phyloP scores from a whole-genome alignment of 1,140 invertebrate species.

The Eumeta japonica region DNA sequence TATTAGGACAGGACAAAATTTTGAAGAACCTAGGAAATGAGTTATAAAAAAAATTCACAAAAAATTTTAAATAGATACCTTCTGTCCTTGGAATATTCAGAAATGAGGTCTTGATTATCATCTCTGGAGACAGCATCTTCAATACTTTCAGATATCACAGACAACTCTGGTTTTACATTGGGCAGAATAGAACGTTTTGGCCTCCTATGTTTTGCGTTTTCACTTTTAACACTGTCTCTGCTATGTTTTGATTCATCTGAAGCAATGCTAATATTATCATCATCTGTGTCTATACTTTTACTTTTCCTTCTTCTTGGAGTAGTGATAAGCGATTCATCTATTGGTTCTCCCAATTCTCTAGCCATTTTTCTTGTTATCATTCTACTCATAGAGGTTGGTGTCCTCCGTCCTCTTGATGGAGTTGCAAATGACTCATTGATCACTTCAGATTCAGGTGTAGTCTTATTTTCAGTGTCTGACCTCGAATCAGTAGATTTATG shows the following conservation, averaged over 20 bases:
- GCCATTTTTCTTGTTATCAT: constrained; percentile 37
- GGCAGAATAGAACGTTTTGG: constrained; percentile 29
- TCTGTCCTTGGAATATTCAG: constrained; percentile 27
- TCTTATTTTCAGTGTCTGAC: constrained; percentile 18
- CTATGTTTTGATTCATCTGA: constrained; percentile 29
- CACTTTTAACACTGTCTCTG: constrained; percentile 23
- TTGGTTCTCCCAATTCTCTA: constrained; percentile 24
- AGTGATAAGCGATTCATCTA: constrained; percentile 19
- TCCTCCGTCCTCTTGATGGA: constrained; percentile 24
- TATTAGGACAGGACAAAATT: too few relatives aligned
- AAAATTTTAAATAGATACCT: too few relatives aligned
- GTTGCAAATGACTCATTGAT: constrained; percentile 16
- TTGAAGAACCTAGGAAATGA: neutral
- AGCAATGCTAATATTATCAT: constrained; percentile 32
- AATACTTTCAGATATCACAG: constrained; percentile 46
- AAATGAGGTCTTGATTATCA: constrained; percentile 19
- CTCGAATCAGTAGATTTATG: constrained; percentile 14
- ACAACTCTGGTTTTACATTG: constrained; percentile 41
- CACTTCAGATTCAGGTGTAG: constrained; percentile 22
- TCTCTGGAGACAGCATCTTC: constrained; percentile 19
- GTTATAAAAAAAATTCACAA: neutral
- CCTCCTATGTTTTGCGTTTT: constrained; percentile 25
- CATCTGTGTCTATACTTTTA: constrained; percentile 33
- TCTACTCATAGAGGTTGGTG: constrained; percentile 27
- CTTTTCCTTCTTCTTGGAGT: constrained; percentile 32